Evolutionary conservation across 2,113 vertebrate genomes (phyloP).

Genomic region (Cheirogaleus medius): DNA sequence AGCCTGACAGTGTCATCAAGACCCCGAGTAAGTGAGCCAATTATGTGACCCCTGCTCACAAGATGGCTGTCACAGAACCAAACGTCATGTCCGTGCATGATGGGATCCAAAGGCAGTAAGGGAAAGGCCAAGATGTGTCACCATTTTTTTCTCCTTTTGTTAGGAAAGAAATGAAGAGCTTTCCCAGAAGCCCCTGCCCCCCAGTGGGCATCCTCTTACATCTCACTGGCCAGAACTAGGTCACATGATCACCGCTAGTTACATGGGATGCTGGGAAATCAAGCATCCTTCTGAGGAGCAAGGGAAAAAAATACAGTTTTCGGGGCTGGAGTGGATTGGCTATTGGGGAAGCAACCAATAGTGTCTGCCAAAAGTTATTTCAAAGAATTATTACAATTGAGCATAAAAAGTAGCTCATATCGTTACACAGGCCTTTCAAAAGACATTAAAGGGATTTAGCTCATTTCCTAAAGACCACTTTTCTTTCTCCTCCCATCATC

Average conservation of each 20-base stretch:
- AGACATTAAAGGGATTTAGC: not conserved
- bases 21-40: rapidly evolving
- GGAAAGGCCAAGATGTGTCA: not conserved
- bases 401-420: too few species aligned
- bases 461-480: not conserved
- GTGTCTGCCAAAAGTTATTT: not conserved
- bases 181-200: not conserved
- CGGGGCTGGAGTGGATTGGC: not conserved
- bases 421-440: not conserved
- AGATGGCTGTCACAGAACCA: not conserved
- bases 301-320: rapidly evolving
- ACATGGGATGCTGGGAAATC: not conserved
- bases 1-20: rapidly evolving
- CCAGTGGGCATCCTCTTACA: not conserved
- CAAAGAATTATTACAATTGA: not conserved
- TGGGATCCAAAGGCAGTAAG: not conserved
- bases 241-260: not conserved
- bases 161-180: not conserved
- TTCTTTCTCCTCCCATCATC: not conserved
- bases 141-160: not conserved
- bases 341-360: rapidly evolving
- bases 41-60: not conserved
- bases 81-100: rapidly evolving
- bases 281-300: too few species aligned
- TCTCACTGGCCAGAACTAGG: not conserved